A percentile compares a stretch with the other conserved stretches of the same genome.
Conservation (phyloP, 2,113 vertebrate genomes). For the Ctenomys sociabilis region DNA sequence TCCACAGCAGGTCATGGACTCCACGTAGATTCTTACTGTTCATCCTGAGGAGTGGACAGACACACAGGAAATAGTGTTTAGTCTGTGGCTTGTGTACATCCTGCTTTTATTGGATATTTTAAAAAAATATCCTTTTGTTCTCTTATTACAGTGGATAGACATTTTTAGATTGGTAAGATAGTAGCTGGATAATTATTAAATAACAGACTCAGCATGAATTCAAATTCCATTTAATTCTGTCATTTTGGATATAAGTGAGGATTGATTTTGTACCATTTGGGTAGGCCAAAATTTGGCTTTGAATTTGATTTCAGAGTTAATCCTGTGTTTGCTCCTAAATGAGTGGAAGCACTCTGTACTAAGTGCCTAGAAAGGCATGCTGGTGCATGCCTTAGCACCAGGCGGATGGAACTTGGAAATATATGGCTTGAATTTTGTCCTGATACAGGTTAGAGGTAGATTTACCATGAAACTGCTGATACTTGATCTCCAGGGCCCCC, state of each 20-base stretch:
- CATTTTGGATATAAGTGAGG: slow-evolving; percentile 20
- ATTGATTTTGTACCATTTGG: slow-evolving; percentile 37
- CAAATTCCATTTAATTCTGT: neutral
- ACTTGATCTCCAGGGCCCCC: neutral
- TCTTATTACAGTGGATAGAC: neutral
- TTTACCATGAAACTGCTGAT: neutral
- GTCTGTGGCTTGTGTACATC: slow-evolving; percentile 41
- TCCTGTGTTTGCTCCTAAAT: slow-evolving; percentile 35
- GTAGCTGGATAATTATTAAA: slow-evolving; percentile 11
- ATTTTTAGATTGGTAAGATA: slow-evolving; percentile 43
- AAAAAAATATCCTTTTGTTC: slow-evolving; percentile 52
- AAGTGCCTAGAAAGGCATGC: neutral
- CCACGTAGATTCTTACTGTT: neutral
- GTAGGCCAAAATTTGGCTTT: neutral
- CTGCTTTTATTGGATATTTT: slow-evolving; percentile 40
- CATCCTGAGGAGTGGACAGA: neutral
- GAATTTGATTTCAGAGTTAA: slow-evolving; percentile 13
- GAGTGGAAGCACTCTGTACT: neutral
- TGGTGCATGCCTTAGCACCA: neutral
- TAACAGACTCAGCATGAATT: slow-evolving; percentile 20
- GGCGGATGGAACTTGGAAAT: neutral
- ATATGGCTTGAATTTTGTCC: neutral
- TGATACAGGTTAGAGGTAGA: neutral
- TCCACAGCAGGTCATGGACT: neutral
- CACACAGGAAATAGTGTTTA: slow-evolving; percentile 69